Base-by-base conservation (phyloP, 1,140 invertebrate genomes). In the Drosophila lowei region DNA sequence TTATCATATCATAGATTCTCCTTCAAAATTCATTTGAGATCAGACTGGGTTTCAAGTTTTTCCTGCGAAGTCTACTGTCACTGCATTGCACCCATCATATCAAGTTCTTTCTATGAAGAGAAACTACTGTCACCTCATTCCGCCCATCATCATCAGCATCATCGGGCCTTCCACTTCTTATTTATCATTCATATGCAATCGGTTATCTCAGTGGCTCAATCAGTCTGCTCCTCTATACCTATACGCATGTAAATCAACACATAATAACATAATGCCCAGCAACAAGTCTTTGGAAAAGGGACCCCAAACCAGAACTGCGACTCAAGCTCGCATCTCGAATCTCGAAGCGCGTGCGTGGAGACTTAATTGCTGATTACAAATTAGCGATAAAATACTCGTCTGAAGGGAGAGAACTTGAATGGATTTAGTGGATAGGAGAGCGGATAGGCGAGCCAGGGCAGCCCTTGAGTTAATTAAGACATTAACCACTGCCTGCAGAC, bases 341-440 rank as follows among this genome's bases (percentile, higher is more conserved):
- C 52, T 44, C 60, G 58, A 66, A 79, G 65, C 81, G 81, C 83
- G 81, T 88, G 81, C 77, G 68, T 50, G 38, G 58, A 53, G 72
- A 73, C 72, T 90, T 90, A 90, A 90, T 90, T 89, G 79, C 89
- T 90, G 89, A 90, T 90, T 85, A 90, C 79, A 89, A 90, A 76
- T 90, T 83, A 79, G 62, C 76, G 89, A 90, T 90, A 85, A 72
- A 54, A 64, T 21, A 8, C 15, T 25, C 4, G 23, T 5, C 23
- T 25, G 49, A 44, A 52, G 48, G 66, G 48, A 38, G 48, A 38
- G 42, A 48, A 15, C 28, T 21, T 7, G 16, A 38, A 28, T 57
- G 54, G 44, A 38, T 34, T 6, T 7, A 2, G 11, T 38, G 61
- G 30, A 15, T 25, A 4, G 43, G 30, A 43, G 43, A 30, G 28